Evolutionary conservation across 2,888 invertebrate genomes (phyloP).

Genomic region (Oscheius sp.): DNA sequence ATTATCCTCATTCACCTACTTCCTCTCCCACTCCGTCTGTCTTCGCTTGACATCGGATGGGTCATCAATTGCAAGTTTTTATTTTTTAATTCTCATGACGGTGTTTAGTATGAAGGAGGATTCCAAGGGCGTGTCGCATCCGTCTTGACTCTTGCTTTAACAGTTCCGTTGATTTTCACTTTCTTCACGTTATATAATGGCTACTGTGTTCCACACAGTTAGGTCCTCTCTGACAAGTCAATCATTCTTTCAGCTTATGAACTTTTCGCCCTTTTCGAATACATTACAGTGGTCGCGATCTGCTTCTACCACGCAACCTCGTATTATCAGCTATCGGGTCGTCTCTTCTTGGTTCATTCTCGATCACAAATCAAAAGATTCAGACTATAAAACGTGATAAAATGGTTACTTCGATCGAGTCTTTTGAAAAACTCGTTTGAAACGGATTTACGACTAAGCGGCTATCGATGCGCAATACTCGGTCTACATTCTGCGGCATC

Average conservation of each 20-base stretch:
- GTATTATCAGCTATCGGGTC: slow-evolving; percentile 5
- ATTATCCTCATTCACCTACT: slow-evolving; percentile 9
- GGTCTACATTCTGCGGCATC: not conserved
- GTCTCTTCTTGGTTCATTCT: not conserved
- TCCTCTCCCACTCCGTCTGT: slow-evolving; percentile 4
- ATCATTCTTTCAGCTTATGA: slow-evolving; percentile 17
- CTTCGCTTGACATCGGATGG: not conserved
- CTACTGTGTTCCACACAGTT: slow-evolving; percentile 23
- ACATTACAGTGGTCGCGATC: slow-evolving; percentile 13
- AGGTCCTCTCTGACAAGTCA: not conserved
- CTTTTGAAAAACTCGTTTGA: not conserved
- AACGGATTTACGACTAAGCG: slow-evolving; percentile 19
- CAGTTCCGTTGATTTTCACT: slow-evolving; percentile 10
- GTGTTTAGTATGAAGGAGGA: slow-evolving; percentile 15
- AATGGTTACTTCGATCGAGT: no score
- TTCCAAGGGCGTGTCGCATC: slow-evolving; percentile 7
- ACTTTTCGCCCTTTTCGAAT: slow-evolving; percentile 25
- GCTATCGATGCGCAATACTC: not conserved
- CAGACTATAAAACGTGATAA: no score
- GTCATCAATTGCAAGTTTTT: slow-evolving; percentile 1
- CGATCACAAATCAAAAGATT: no score
- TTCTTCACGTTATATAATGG: slow-evolving; percentile 23
- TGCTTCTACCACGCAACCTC: slow-evolving; percentile 12
- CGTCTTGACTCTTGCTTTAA: slow-evolving; percentile 3
- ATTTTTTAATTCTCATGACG: not conserved